Conservation (phyloP, 1,140 invertebrate genomes). For the Caenorhabditis latens region DNA sequence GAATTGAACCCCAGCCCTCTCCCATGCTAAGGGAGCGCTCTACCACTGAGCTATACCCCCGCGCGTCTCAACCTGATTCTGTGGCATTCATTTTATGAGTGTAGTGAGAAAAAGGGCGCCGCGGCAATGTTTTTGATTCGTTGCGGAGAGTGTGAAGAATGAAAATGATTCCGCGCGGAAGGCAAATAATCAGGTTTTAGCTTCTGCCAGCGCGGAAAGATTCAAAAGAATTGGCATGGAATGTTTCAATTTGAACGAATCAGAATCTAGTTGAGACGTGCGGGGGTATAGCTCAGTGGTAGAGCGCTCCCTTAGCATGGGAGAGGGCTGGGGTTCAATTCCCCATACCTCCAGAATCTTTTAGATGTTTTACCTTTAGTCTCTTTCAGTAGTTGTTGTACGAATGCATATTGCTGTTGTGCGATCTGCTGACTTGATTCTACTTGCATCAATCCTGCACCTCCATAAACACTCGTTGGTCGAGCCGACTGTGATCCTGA, state of each 20-base stretch:
- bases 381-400: conserved; percentile 89
- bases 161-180: neutral
- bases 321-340: conserved; percentile 57
- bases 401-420: conserved; percentile 99
- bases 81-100: neutral
- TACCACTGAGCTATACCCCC: conserved; percentile 50
- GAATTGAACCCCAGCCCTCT: conserved; percentile 54
- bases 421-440: conserved; percentile 80
- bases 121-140: neutral
- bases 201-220: neutral
- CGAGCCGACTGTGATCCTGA: conserved; percentile 18
- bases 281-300: conserved; percentile 59
- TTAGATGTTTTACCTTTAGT: conserved; percentile 81
- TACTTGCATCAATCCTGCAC: conserved; percentile 54
- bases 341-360: conserved; percentile 18
- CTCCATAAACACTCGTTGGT: conserved; percentile 59
- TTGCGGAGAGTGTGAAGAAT: neutral
- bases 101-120: neutral
- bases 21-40: conserved; percentile 53
- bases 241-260: no score
- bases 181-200: conserved; percentile 36
- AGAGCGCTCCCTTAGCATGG: conserved; percentile 60
- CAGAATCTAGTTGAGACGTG: neutral
- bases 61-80: neutral
- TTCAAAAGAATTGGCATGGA: no score